A percentile compares a stretch with the other conserved stretches of the same genome.
Evolutionary conservation across 2,797 vertebrate genomes (phyloP).

Genomic region (Sebastiscus albofasciatus): DNA sequence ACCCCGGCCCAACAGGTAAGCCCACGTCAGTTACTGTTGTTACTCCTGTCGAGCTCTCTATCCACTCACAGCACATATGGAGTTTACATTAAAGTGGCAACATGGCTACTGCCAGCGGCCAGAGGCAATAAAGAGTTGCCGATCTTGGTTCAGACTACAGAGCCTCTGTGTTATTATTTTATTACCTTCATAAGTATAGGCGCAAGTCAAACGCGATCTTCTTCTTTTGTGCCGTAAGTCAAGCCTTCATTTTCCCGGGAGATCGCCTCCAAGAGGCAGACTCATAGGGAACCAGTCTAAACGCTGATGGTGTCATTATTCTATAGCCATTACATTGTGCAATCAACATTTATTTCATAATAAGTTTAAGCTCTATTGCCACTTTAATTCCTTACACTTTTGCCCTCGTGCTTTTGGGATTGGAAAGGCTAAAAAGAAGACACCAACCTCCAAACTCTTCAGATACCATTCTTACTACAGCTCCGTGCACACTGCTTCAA

Average conservation of each 20-base stretch:
- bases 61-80: background rate
- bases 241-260: no score
- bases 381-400: background rate
- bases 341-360: background rate
- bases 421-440: background rate
- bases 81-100: background rate
- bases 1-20: constrained; percentile 60
- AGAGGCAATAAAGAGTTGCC: no score
- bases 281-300: background rate
- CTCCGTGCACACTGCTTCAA: background rate
- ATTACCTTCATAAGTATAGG: no score
- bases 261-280: background rate
- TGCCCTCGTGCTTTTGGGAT: background rate
- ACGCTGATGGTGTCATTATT: background rate
- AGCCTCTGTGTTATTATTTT: no score
- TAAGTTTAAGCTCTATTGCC: background rate
- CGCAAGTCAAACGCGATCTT: no score
- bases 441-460: background rate
- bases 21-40: background rate
- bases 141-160: no score
- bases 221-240: no score
- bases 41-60: background rate
- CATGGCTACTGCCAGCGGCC: background rate
- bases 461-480: background rate
- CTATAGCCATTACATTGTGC: background rate